Evolutionary conservation across 2,113 vertebrate genomes (phyloP).

Genomic region (Bubo scandiacus): DNA sequence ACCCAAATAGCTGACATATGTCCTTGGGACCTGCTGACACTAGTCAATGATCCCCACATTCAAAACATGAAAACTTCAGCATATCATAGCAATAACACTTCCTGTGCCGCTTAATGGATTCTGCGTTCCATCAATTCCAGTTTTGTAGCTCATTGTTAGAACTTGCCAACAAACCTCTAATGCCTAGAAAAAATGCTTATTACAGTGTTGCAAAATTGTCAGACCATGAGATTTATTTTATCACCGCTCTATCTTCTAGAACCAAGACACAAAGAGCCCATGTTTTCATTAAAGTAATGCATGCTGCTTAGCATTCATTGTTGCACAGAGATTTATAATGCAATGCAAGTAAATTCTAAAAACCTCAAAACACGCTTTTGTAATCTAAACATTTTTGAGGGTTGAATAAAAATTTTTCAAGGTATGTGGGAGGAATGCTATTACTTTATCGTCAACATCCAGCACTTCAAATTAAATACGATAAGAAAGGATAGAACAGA

Average conservation of each 20-base stretch:
- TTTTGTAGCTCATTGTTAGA: neutral
- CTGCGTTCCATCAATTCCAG: neutral
- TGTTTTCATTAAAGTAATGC: neutral
- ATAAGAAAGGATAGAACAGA: constrained; percentile 6
- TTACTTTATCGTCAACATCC: constrained; percentile 38
- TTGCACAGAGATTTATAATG: neutral
- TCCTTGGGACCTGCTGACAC: constrained; percentile 30
- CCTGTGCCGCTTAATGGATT: neutral
- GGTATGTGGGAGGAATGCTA: constrained; percentile 15
- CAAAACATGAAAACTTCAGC: constrained; percentile 32
- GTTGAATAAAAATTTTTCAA: neutral
- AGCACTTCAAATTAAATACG: constrained; percentile 14
- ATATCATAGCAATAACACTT: neutral
- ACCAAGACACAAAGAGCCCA: neutral
- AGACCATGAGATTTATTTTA: neutral
- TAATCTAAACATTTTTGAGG: constrained; percentile 14
- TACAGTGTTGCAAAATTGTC: neutral
- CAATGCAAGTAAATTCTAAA: neutral
- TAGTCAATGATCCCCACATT: constrained; percentile 14
- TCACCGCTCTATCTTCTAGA: neutral
- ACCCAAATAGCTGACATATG: neutral
- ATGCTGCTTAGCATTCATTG: neutral
- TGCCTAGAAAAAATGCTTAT: neutral
- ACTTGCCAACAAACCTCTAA: neutral
- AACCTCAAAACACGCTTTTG: neutral